Base-by-base conservation (phyloP, 2,113 vertebrate genomes). In the Propithecus coquereli region DNA sequence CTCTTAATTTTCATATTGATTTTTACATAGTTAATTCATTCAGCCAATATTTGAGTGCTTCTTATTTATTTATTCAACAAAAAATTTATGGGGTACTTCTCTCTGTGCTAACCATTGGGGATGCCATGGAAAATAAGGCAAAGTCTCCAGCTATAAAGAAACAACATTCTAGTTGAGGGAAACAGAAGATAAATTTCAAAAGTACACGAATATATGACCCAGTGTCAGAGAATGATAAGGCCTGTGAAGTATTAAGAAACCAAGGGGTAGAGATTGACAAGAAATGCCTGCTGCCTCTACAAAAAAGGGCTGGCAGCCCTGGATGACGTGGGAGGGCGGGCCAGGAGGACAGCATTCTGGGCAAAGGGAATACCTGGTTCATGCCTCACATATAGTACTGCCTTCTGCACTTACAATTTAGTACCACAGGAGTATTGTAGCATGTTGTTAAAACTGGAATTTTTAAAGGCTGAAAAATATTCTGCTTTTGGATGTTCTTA, bases 1-100 rank as follows among this genome's bases (percentile, higher is more conserved):
- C 80, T 88, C 54, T 93, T 80, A 50, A 95, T 94, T 97, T 96
- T 91, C 68, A 57, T 94, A 91, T 79, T 3, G 73, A 94, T 88
- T 93, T 92, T 95, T 88, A 96, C 47, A 54, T 47, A 74, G 65
- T 83, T 97, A 71, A 93, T 95, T 93, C 63, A 43, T 81, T 86
- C 82, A 89, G 50, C 52, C 68, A 63, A 12, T 73, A 43, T 71
- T 61, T 68, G 87, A 84, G 66, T 34, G 6, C 43, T 66, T 52
- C 94, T 82, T 73, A 23, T 92, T 87, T 83, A 54, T 83, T 94
- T 80, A 76, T 74, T 79, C 45, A 59, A 68, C 87, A 80, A 23
- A 79, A 47, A 80, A 81, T 85, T 32, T 68, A 63, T 45, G 37
- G 50, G 47, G 32, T 65, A 4, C 16, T n/a, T 63, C 30, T 74